Evolutionary conservation across 2,797 vertebrate species (phyloP).

Genomic region (Periophthalmus magnuspinnatus): DNA sequence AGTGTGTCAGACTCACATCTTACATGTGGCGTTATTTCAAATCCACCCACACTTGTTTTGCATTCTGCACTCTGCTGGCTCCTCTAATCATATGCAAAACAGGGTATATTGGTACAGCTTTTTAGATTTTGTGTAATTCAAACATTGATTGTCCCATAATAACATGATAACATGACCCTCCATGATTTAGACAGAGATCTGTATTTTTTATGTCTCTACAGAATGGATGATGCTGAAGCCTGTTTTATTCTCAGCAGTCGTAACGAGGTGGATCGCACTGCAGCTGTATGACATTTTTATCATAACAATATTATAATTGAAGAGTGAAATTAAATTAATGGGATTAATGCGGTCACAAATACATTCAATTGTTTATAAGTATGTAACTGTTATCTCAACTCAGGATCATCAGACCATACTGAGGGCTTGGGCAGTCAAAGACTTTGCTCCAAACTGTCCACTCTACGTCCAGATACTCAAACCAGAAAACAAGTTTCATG

Average conservation of each 20-base stretch:
- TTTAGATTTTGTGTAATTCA: slow-evolving; percentile 13
- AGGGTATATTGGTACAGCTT: slow-evolving; percentile 21
- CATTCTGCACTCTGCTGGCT: slow-evolving; percentile 47
- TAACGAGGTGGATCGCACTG: slow-evolving; percentile 90
- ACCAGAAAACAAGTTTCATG: slow-evolving; percentile 99
- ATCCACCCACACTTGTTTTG: slow-evolving; percentile 67
- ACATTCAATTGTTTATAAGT: slow-evolving; percentile 10
- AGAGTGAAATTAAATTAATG: slow-evolving; percentile 11
- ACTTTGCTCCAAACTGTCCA: slow-evolving; percentile 96
- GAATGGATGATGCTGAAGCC: slow-evolving; percentile 93
- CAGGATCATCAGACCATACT: slow-evolving; percentile 96
- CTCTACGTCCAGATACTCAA: slow-evolving; percentile 98
- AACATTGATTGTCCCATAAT: slow-evolving; percentile 6
- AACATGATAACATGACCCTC: not conserved
- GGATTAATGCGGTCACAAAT: slow-evolving; percentile 15
- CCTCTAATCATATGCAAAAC: slow-evolving; percentile 60
- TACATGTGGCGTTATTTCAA: slow-evolving; percentile 55
- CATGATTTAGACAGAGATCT: not conserved
- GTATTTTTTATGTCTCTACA: slow-evolving; percentile 54
- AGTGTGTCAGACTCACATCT: slow-evolving; percentile 51
- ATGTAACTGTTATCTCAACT: slow-evolving; percentile 15
- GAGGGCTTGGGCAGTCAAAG: slow-evolving; percentile 95
- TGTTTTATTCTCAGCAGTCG: slow-evolving; percentile 94
- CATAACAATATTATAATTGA: not conserved
- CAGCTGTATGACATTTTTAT: slow-evolving; percentile 79